Base-by-base conservation (phyloP, 2,113 vertebrate species). In the Lagopus muta region DNA sequence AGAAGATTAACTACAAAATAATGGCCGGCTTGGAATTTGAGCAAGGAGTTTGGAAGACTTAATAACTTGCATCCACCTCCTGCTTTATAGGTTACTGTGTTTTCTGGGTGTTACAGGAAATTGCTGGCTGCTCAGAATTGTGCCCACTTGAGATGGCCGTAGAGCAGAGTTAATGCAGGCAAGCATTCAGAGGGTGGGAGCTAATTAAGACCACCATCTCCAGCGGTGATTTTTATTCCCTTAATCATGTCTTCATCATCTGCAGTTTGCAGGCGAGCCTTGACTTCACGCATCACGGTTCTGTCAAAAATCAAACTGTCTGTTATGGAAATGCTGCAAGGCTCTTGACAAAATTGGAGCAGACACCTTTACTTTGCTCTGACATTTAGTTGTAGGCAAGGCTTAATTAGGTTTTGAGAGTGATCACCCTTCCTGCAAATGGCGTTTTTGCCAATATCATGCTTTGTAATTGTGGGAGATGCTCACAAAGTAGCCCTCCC, bases 1-100 rank as follows among this genome's bases (percentile, higher is more conserved):
- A 74, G 81, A 83, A 95, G 94, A 96, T 95, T 86, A 96, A 93
- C 66, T 84, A 75, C 40, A 86, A 93, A 70, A 80, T 86, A 93
- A 95, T 77, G 70, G 47, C 54, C 13, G 19, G 22, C 62, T 58
- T 42, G 60, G 76, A 61, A 77, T 82, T 83, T 73, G 61, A 87
- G 47, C 30, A 47, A 67, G 65, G 52, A 18, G 24, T 65, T 88
- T 48, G 79, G 34, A 88, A 71, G 81, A 67, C 61, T 71, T 52
- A 77, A 60, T 84, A 87, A 88, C 50, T 88, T 66, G 57, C 40
- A 28, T 81, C 81, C 47, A 65, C 76, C 34, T 70, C 70, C 69
- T 95, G 42, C 62, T 84, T 93, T 73, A 58, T 89, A 13, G 1
- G 36, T 80, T 48, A 10, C 74, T 65, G 58, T 54, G 52, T 64